phyloP scores from a whole-genome alignment of 2,888 invertebrate genomes.

The Orchestes rusci region DNA sequence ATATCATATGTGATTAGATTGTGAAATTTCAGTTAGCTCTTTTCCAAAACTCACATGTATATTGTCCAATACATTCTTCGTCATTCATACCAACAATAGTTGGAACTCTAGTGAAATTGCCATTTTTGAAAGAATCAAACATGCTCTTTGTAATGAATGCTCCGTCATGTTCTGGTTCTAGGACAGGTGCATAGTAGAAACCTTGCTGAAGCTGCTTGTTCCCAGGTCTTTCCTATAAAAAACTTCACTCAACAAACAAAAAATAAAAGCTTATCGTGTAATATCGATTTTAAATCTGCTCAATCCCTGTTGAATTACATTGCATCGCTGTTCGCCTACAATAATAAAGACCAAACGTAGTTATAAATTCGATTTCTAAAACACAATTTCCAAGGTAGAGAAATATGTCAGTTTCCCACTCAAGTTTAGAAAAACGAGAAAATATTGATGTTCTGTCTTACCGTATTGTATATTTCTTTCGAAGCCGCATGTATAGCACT shows the following conservation, averaged over 20 bases:
- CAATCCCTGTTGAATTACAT: too few species aligned
- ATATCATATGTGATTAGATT: background rate
- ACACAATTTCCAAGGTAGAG: too few species aligned
- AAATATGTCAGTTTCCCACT: too few species aligned
- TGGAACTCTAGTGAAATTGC: slow-evolving; percentile 24
- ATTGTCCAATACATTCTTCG: slow-evolving; percentile 21
- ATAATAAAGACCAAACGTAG: too few species aligned
- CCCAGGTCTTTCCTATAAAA: slow-evolving; percentile 17
- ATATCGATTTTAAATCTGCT: too few species aligned
- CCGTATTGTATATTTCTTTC: slow-evolving; percentile 11
- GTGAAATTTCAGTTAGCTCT: too few species aligned
- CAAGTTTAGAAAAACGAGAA: too few species aligned
- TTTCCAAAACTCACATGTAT: slow-evolving; percentile 15
- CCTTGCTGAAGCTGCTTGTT: slow-evolving; percentile 26
- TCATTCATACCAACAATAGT: slow-evolving; percentile 26
- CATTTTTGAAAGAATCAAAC: slow-evolving; percentile 23
- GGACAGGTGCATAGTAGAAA: slow-evolving; percentile 26
- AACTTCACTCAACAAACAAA: background rate
- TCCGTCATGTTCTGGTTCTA: slow-evolving; percentile 25
- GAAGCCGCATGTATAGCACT: slow-evolving; percentile 21
- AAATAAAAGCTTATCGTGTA: too few species aligned
- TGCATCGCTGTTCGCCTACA: too few species aligned
- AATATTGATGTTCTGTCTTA: too few species aligned
- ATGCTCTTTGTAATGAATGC: slow-evolving; percentile 26
- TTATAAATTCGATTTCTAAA: too few species aligned